phyloP scores from a whole-genome alignment of 2,797 vertebrate species.

The Hippocampus kuda region DNA sequence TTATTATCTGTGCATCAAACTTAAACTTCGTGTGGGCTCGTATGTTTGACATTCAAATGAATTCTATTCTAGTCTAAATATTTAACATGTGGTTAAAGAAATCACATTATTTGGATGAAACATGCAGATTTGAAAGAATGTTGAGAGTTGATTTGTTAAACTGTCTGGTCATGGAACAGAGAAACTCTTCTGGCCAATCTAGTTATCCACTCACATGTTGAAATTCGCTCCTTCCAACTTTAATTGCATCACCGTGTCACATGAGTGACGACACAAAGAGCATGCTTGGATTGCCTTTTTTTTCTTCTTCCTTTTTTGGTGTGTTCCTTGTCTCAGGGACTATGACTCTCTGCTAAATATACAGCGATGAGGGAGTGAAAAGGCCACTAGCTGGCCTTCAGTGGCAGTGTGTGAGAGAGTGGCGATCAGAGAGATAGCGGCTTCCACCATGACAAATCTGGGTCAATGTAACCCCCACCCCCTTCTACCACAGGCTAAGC shows the following conservation, averaged over 20 bases:
- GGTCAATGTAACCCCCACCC: constrained; percentile 71
- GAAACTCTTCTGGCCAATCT: background rate
- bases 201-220: background rate
- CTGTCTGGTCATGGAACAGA: background rate
- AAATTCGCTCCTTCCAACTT: background rate
- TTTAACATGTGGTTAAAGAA: no score
- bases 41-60: no score
- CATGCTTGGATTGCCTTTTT: background rate
- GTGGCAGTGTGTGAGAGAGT: constrained; percentile 56
- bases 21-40: no score
- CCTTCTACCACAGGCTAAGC: constrained; percentile 70
- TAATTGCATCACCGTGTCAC: background rate
- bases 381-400: constrained; percentile 45
- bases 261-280: background rate
- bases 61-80: no score
- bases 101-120: no score
- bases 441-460: constrained; percentile 72
- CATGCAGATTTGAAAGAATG: no score
- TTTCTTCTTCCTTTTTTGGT: constrained; percentile 11
- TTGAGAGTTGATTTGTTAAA: no score
- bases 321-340: constrained; percentile 19
- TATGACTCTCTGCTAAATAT: constrained; percentile 16
- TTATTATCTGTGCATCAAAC: no score
- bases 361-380: constrained; percentile 36
- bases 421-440: constrained; percentile 71